Base-by-base conservation (phyloP, 2,797 vertebrate species). In the Mastacembelus armatus region DNA sequence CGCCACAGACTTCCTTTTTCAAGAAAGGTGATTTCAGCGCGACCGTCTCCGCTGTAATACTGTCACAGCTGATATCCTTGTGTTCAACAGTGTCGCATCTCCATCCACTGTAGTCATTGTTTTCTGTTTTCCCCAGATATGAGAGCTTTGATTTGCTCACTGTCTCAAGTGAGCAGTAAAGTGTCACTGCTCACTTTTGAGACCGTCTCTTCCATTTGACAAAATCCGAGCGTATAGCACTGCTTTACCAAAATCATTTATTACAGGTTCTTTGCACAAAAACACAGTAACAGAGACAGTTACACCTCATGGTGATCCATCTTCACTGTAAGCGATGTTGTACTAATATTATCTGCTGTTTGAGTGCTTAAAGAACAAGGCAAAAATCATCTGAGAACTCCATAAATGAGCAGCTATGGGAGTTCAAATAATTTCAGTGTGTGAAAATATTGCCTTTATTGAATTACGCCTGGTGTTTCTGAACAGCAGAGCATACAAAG, bases 401-500 rank as follows among this genome's bases (percentile, higher is more conserved):
- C 74, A 38, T 74, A 48, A 66, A 61, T 2, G 39, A 67, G 63
- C 60, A 9, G 57, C 45, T 16, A 33, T 2, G 57, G 48, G 51
- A 70, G 24, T 56, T 60, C 18, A 39, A 42, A 66, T 57, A 5
- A 67, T 65, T 59, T 55, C 56, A 36, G 11, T 42, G 49, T 45
- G 18, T 32, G 65, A 32, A 76, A 80, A 84, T 64, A 58, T 66
- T 19, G 19, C 66, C 33, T 83, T 83, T 58, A 73, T 80, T 83
- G 61, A 71, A 75, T 81, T 81, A 78, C 2, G 27, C 19, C 38
- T 27, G 51, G 18, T 26, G 42, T 47, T 71, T 60, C 14, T 42
- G 35, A 49, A 47, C 26, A 39, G 49, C 52, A 15, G 57, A 61
- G 49, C 5, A 44, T 8, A 33, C 18, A 54, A 45, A 47, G 60